phyloP scores from a whole-genome alignment of 2,113 vertebrate species.

The Ceyx cyanopectus region DNA sequence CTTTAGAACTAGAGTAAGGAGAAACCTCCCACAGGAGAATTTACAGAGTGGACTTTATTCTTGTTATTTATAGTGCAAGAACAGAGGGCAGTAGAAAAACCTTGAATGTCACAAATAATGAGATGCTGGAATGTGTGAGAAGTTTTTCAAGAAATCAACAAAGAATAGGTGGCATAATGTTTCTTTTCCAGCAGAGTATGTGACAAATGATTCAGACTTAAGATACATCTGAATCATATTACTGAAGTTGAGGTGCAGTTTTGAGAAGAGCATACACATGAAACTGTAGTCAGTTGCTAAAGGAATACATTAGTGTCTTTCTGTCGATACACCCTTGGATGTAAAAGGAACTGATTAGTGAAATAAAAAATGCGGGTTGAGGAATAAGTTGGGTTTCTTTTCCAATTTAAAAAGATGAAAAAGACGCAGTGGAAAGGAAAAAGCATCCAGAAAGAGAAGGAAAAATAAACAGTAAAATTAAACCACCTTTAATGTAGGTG shows the following conservation, averaged over 20 bases:
- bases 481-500: neutral
- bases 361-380: neutral
- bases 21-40: neutral
- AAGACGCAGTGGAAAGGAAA: neutral
- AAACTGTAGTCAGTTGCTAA: neutral
- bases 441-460: neutral
- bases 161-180: neutral
- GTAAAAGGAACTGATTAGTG: neutral
- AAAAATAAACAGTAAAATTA: neutral
- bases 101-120: neutral
- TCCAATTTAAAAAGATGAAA: neutral
- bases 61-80: neutral
- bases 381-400: neutral
- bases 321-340: neutral
- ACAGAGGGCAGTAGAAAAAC: neutral
- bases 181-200: neutral
- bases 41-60: neutral
- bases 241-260: neutral
- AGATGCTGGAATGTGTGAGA: neutral
- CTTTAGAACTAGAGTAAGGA: neutral
- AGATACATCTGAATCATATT: neutral
- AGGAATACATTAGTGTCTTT: neutral
- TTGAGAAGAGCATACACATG: neutral
- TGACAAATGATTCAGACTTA: neutral
- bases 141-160: neutral